A percentile compares a stretch with the other conserved stretches of the same genome.
Conservation (phyloP, 2,113 vertebrate species). For the Heptranchias perlo region DNA sequence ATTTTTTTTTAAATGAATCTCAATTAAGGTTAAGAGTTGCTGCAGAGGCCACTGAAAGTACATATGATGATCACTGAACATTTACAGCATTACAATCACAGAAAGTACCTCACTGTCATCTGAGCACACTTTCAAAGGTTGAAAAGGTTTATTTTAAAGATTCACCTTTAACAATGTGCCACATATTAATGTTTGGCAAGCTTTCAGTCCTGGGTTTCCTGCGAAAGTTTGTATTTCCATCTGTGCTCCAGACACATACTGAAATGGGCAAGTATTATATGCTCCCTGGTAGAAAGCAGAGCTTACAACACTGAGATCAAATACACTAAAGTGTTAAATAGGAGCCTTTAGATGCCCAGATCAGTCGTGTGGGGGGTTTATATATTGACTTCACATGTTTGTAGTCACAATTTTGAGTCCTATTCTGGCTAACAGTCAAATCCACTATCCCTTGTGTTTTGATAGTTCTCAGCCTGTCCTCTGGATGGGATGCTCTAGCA, state of each 20-base stretch:
- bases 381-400: not conserved
- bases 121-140: not conserved
- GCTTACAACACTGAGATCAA: not conserved
- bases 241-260: not conserved
- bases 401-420: not conserved
- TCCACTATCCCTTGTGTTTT: not conserved
- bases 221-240: not conserved
- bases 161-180: not conserved
- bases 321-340: not conserved
- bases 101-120: not conserved
- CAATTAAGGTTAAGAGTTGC: not conserved
- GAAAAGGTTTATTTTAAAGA: not conserved
- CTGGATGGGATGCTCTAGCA: not conserved
- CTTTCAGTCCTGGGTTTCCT: not conserved
- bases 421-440: not conserved
- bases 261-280: not conserved
- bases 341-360: not conserved
- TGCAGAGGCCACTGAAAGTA: not conserved
- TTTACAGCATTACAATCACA: not conserved
- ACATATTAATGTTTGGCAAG: not conserved
- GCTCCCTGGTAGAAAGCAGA: not conserved
- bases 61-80: not conserved
- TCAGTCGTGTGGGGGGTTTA: not conserved
- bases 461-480: not conserved
- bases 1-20: too few species aligned